Evolutionary conservation across 2,113 vertebrate species (phyloP), one percentile per base, ranked within the genome.

Genomic region (Prochilodus magdalenae): DNA sequence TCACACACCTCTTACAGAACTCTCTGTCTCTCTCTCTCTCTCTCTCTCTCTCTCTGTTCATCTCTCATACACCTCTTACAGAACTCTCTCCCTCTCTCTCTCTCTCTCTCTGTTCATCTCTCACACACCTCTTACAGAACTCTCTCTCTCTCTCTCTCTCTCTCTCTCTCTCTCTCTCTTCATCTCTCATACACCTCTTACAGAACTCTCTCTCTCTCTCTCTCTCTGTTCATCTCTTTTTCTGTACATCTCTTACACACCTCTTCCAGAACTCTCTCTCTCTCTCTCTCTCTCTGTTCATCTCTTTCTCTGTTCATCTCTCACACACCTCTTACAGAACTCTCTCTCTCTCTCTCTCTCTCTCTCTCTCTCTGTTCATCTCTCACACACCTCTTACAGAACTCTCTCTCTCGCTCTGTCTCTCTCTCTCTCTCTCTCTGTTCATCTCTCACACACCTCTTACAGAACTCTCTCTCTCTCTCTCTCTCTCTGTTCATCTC

Each of bases 121-220:
- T 44, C 40, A 5, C 5, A 5, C 11, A 11, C 40, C 11, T 11
- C 11, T 11, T 44, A 5, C 5, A 5, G 20, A 18, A n/a, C n/a
- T 22, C 20, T 44, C 40, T 44, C 70, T 73, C 18, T 70, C 30
- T 18, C 24, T 59, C 66, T 65, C 27, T 4, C 30, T 30, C 10
- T 53, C 15, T 14, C 3, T 53, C 15, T 75, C 73, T 75, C 26
- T 57, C 30, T 77, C 71, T 77, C 60, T 30, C 30, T 79, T 79
- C 77, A 20, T 59, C 30, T 71, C 49, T 62, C n/a, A n/a, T n/a
- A n/a, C n/a, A n/a, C 18, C 27, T 22, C 16, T 20, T 13, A n/a
- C n/a, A n/a, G n/a, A n/a, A n/a, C 73, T 12, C 16, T 5, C 40
- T 13, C 44, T 47, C 4, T 29, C 26, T n/a, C n/a, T n/a, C n/a